Evolutionary conservation across 2,797 vertebrate species (phyloP).

Genomic region (Loris lydekkerianus): DNA sequence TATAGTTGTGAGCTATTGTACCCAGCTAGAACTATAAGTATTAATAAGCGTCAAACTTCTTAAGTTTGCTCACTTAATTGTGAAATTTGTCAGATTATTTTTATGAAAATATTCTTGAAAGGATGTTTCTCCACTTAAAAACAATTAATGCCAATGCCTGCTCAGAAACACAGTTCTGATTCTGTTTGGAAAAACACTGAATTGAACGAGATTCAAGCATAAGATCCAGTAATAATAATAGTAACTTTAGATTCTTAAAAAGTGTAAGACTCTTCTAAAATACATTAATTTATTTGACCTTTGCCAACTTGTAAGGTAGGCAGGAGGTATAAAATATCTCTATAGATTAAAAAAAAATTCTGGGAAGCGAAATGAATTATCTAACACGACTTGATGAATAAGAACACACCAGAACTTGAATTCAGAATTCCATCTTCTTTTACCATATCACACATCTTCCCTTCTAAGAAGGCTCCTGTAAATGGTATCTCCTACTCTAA

Average conservation of each 20-base stretch:
- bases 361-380: neutral
- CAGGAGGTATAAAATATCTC: neutral
- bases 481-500: constrained; percentile 44
- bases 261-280: neutral
- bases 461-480: neutral
- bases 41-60: constrained; percentile 24
- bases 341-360: constrained; percentile 40
- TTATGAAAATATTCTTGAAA: constrained; percentile 51
- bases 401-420: neutral
- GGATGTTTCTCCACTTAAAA: constrained; percentile 41
- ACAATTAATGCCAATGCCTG: neutral
- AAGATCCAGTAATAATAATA: neutral
- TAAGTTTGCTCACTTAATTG: constrained; percentile 12
- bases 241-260: neutral
- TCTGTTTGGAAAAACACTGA: neutral
- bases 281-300: constrained; percentile 42
- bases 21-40: neutral
- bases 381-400: neutral
- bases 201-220: constrained; percentile 21
- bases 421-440: neutral
- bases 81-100: constrained; percentile 37
- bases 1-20: too few species aligned
- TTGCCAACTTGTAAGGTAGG: neutral
- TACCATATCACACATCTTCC: neutral
- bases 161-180: constrained; percentile 37